Conservation (phyloP, 1,140 invertebrate genomes). For the Drosophila subpulchrella region DNA sequence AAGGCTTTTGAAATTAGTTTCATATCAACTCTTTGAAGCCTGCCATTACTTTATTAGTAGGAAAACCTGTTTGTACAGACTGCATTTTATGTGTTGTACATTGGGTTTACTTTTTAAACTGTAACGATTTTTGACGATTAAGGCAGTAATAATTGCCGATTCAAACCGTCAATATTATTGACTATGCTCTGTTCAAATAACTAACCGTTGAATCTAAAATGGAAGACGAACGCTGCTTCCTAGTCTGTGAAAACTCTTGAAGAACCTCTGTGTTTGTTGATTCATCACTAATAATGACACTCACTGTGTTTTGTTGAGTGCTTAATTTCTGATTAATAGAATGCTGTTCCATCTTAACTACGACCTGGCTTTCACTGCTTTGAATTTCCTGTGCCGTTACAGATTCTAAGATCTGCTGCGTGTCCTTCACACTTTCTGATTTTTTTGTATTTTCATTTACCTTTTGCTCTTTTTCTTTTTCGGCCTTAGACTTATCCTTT, state of each 20-base stretch:
- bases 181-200: not conserved
- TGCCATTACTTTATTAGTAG: no score
- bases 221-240: not conserved
- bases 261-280: not conserved
- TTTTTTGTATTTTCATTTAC: slow-evolving; percentile 45
- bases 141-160: not conserved
- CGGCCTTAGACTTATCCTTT: slow-evolving; percentile 78
- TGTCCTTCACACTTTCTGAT: not conserved
- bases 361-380: not conserved
- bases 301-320: not conserved
- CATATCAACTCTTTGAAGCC: no score
- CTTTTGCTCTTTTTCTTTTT: slow-evolving; percentile 66
- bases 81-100: no score
- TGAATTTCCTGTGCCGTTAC: not conserved
- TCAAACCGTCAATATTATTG: not conserved
- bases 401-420: not conserved
- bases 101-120: not conserved
- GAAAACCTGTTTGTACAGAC: no score
- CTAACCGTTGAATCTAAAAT: slow-evolving; percentile 25
- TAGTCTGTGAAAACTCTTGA: slow-evolving; percentile 7
- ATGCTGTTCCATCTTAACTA: not conserved
- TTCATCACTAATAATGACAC: not conserved
- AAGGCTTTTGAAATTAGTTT: no score
- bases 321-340: not conserved
- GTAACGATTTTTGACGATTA: not conserved